Evolutionary conservation across 2,113 vertebrate species (phyloP).

Genomic region (Ochotona princeps): DNA sequence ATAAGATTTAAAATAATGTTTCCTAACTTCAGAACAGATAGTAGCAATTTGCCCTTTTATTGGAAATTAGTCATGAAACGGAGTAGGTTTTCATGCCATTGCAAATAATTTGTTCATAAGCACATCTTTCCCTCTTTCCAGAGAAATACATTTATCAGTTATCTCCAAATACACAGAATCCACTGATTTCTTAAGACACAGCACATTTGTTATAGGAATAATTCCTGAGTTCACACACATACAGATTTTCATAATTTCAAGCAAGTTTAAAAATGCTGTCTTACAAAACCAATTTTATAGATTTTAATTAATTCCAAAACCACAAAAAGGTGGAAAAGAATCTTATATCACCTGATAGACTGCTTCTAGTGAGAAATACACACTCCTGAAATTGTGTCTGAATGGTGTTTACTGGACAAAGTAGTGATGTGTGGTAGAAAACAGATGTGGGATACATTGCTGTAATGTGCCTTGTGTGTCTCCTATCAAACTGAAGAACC

Average conservation of each 20-base stretch:
- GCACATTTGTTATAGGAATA: not conserved
- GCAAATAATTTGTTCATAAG: too few species aligned
- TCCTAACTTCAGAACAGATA: too few species aligned
- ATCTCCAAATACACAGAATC: too few species aligned
- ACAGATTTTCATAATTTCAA: not conserved
- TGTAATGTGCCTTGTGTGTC: not conserved
- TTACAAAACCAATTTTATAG: not conserved
- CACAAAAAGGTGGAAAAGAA: not conserved
- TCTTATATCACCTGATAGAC: not conserved
- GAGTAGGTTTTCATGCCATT: too few species aligned
- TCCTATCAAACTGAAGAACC: not conserved
- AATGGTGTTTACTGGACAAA: not conserved
- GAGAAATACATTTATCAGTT: too few species aligned
- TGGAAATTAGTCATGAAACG: too few species aligned
- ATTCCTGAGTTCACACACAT: slow-evolving; percentile 38
- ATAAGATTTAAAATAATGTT: too few species aligned
- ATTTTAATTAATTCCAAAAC: slow-evolving; percentile 17
- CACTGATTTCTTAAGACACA: not conserved
- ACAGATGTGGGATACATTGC: not conserved
- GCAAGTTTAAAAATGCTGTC: not conserved
- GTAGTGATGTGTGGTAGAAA: not conserved
- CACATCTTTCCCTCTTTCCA: too few species aligned
- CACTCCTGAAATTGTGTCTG: not conserved
- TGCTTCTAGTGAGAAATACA: not conserved
- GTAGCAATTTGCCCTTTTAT: too few species aligned